Evolutionary conservation across 2,888 invertebrate species (phyloP).

Genomic region (Polylopha cassiicola): DNA sequence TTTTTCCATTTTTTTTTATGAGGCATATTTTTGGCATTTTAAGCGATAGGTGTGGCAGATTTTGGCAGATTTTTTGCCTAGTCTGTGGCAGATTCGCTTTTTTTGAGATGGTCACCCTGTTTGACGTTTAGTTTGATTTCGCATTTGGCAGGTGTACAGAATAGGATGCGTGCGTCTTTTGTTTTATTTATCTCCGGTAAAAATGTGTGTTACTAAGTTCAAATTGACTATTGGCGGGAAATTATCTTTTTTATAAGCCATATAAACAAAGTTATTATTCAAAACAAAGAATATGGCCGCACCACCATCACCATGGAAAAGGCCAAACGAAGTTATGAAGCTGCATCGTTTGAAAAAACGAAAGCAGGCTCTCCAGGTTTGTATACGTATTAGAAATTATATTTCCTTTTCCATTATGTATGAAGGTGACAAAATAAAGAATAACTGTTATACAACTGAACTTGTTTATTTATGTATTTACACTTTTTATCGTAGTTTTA

Average conservation of each 20-base stretch:
- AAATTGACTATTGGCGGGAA: not conserved
- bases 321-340: conserved; percentile 81
- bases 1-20: too few relatives aligned
- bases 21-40: too few relatives aligned
- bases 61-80: too few relatives aligned
- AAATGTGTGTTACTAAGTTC: conserved; percentile 1
- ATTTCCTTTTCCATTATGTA: not conserved
- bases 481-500: too few relatives aligned
- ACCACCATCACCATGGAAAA: conserved; percentile 77
- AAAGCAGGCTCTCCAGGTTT: conserved; percentile 86
- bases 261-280: conserved; percentile 24
- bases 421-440: too few relatives aligned
- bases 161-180: conserved; percentile 12
- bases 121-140: too few relatives aligned
- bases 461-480: too few relatives aligned
- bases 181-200: conserved; percentile 13
- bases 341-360: conserved; percentile 85
- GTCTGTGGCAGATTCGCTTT: too few relatives aligned
- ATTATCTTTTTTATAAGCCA: conserved; percentile 4
- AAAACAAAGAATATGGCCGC: conserved; percentile 42
- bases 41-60: too few relatives aligned
- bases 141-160: conserved; percentile 4
- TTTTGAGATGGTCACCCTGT: too few relatives aligned
- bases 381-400: conserved; percentile 32
- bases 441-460: too few relatives aligned